Conservation (phyloP, 2,797 vertebrate genomes). For the Varecia variegata region DNA sequence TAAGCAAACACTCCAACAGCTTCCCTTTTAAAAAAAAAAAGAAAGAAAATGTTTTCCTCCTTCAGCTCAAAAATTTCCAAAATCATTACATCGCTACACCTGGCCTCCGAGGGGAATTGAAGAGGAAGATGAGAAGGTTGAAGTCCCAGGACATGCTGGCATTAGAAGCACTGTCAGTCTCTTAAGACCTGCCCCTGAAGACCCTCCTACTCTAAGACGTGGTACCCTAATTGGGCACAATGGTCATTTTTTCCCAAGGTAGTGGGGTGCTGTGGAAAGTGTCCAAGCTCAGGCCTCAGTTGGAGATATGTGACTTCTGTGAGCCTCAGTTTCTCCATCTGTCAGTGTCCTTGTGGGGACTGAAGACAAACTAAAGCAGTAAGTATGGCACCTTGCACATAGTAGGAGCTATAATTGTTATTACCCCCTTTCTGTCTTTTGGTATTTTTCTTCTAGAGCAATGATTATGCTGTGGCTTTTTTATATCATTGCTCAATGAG, state of each 20-base stretch:
- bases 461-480: background rate
- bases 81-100: background rate
- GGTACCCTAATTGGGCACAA: too few relatives aligned
- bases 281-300: too few relatives aligned
- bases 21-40: background rate
- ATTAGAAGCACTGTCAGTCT: background rate
- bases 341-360: background rate
- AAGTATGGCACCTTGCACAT: accelerated
- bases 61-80: constrained; percentile 12
- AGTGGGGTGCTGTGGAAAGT: background rate
- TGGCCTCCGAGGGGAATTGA: background rate
- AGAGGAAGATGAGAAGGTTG: background rate
- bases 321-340: background rate
- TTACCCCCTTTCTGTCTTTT: background rate
- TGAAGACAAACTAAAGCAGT: background rate
- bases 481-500: constrained; percentile 37
- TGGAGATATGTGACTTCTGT: background rate
- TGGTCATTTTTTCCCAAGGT: background rate
- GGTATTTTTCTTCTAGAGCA: constrained; percentile 24
- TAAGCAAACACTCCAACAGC: background rate
- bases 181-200: background rate
- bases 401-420: background rate
- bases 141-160: background rate
- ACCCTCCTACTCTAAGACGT: background rate
- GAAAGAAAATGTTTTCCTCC: background rate